Base-by-base conservation (phyloP, 2,797 vertebrate species). In the Tarsius wallacei region DNA sequence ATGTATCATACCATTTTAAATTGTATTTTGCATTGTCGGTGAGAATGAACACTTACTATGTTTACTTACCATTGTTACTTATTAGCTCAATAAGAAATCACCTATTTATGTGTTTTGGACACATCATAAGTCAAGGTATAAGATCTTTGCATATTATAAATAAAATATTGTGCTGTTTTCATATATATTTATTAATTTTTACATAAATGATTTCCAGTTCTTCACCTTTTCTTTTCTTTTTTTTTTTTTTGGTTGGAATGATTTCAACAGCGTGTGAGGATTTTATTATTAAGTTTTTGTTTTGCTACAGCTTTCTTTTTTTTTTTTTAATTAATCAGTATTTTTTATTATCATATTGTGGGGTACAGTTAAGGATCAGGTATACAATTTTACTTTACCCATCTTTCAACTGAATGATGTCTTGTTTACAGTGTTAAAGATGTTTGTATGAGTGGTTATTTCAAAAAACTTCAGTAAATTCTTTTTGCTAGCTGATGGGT, bases 151-250 rank as follows among this genome's bases (percentile, higher is more conserved):
- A 22, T 24, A 61, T 36, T 71, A 64, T 63, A 63, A 47, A 73
- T 49, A 73, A 42, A 33, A 57, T 61, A 93, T 26, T 87, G 87
- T 71, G 17, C 76, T 93, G 42, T 16, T 80, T 87, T 93, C 19
- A 15, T 73, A 61, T 36, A 57, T 55, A n/a, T n/a, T 28, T 11
- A 55, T 53, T 77, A 59, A 87, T n/a, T 93, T 70, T 80, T 81
- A 51, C 31, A 51, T 59, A 49, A 68, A 77, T 22, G 57, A 59
- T 36, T 51, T 49, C 17, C 3, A 53, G 49, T 5, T 87, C 51
- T 47, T 76, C 26, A 28, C 21, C 61, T 42, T 70, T 70, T 17
- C n/a, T n/a, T n/a, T n/a, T n/a, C n/a, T n/a, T n/a, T n/a, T n/a
- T n/a, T n/a, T n/a, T n/a, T n/a, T n/a, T n/a, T n/a, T n/a, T n/a